These are phyloP conservation scores for Nemopilema nomurai DNA, from an alignment of 30 jellyfish, hydroid and myxozoan genomes.

Conservation along the genomic window DNA sequence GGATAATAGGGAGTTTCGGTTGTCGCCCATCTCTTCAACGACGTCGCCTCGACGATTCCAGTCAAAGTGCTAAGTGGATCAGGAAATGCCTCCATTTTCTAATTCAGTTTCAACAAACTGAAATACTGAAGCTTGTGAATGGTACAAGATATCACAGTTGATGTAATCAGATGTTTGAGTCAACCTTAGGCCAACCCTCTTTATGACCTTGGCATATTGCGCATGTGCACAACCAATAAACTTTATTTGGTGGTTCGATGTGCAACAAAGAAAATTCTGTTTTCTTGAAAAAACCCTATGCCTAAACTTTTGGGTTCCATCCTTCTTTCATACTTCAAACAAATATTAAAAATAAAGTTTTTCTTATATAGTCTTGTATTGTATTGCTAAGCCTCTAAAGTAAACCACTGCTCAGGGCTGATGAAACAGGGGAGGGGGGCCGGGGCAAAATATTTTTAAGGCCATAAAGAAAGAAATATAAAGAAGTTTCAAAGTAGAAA, in stretches of 20 bases:
- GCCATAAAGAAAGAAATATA: too few relatives aligned
- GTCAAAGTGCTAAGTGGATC: constrained; percentile 87
- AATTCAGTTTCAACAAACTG: background rate
- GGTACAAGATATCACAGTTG: background rate
- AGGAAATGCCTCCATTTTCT: constrained; percentile 43
- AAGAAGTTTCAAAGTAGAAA: too few relatives aligned
- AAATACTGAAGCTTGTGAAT: background rate
- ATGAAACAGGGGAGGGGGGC: too few relatives aligned
- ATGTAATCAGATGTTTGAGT: background rate
- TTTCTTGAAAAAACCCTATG: too few relatives aligned
- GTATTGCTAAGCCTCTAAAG: too few relatives aligned
- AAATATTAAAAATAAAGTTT: too few relatives aligned
- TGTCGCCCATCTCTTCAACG: constrained; percentile 79
- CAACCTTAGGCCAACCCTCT: background rate
- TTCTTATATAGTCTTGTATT: too few relatives aligned
- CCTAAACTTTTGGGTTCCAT: too few relatives aligned
- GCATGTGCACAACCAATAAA: background rate
- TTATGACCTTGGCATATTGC: background rate
- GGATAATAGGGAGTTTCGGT: constrained; percentile 81
- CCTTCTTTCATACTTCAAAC: too few relatives aligned
- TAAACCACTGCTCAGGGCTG: too few relatives aligned
- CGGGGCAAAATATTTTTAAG: too few relatives aligned
- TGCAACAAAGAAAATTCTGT: background rate
- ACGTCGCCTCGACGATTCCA: constrained; percentile 86
- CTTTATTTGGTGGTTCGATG: background rate